Conservation (phyloP, 2,797 vertebrate genomes). For the Sorex maritimensis region DNA sequence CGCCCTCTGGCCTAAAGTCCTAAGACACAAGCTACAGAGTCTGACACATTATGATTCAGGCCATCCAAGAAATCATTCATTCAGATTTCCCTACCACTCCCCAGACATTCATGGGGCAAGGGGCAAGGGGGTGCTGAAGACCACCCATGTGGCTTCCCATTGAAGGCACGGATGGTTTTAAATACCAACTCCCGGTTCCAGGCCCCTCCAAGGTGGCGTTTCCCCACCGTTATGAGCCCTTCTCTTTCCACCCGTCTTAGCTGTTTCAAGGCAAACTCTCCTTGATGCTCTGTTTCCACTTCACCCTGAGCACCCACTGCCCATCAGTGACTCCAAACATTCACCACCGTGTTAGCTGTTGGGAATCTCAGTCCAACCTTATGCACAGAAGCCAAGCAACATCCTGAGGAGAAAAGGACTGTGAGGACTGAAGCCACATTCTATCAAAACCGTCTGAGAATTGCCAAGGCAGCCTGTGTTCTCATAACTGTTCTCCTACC, state of each 20-base stretch:
- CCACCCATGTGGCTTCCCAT: neutral
- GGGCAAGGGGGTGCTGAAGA: neutral
- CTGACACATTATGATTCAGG: neutral
- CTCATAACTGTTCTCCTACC: neutral
- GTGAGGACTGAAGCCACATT: neutral
- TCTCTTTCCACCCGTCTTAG: neutral
- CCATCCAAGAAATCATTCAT: constrained; percentile 20
- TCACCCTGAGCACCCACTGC: neutral
- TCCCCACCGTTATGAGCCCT: neutral
- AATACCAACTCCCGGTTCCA: neutral
- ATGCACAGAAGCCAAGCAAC: neutral
- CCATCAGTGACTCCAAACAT: neutral
- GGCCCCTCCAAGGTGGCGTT: neutral
- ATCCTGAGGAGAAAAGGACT: neutral
- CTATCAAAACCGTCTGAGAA: constrained; percentile 25
- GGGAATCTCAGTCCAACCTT: neutral
- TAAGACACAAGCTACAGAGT: constrained; percentile 12
- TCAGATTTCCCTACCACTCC: neutral
- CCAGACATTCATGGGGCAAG: neutral
- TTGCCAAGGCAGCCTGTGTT: neutral
- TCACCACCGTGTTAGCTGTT: neutral
- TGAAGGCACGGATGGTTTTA: neutral
- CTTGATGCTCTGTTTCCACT: constrained; percentile 11
- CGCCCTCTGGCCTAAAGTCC: neutral
- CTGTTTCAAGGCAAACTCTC: constrained; percentile 19